Conservation (phyloP, 2,113 vertebrate species). For the Taurulus bubalis region DNA sequence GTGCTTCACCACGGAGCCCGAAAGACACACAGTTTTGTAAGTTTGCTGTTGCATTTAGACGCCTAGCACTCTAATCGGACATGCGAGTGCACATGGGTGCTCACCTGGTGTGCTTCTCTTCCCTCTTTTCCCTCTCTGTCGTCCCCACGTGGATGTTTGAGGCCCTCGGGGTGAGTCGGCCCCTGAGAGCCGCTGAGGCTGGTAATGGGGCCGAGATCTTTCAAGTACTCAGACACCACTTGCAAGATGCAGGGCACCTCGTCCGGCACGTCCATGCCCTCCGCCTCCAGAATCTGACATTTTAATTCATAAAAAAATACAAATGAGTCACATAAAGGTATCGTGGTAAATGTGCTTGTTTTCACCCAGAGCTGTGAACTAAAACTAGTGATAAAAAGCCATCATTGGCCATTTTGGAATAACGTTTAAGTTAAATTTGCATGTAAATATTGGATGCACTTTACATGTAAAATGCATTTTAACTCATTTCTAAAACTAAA, state of each 20-base stretch:
- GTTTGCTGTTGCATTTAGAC: neutral
- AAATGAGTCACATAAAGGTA: neutral
- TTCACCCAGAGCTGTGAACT: neutral
- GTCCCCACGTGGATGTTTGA: slow-evolving; percentile 33
- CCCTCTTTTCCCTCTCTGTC: slow-evolving; percentile 47
- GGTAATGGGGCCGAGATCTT: slow-evolving; percentile 69
- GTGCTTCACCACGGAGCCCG: slow-evolving; percentile 64
- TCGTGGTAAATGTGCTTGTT: neutral
- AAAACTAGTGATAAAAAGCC: neutral
- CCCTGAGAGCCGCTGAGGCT: slow-evolving; percentile 69
- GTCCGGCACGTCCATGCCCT: slow-evolving; percentile 79
- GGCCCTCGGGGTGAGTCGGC: slow-evolving; percentile 44
- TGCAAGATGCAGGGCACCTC: slow-evolving; percentile 78
- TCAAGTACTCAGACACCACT: slow-evolving; percentile 76
- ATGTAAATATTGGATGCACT: neutral
- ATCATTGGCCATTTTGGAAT: neutral
- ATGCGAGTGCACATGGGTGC: neutral
- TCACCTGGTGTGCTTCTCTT: slow-evolving; percentile 61
- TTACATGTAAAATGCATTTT: neutral
- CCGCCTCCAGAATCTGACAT: slow-evolving; percentile 80
- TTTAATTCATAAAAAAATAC: neutral
- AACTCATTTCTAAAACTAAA: neutral
- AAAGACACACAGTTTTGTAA: neutral
- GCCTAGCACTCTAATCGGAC: neutral
- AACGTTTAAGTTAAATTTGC: neutral